phyloP scores from a whole-genome alignment of 2,797 vertebrate species.

The Xenentodon cancila region DNA sequence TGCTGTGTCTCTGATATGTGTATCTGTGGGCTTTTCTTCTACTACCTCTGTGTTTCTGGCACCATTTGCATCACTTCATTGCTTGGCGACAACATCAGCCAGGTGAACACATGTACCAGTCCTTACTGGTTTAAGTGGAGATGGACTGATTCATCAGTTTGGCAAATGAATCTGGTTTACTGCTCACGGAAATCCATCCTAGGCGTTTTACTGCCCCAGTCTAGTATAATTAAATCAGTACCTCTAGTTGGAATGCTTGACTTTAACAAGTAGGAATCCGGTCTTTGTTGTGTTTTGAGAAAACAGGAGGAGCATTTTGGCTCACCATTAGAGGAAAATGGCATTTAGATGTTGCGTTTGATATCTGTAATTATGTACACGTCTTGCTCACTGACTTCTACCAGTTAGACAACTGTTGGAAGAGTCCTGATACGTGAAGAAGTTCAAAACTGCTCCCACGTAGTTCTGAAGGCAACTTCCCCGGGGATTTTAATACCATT shows the following conservation, averaged over 20 bases:
- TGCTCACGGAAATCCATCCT: neutral
- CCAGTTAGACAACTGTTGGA: slow-evolving; percentile 12
- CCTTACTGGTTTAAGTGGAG: too few relatives aligned
- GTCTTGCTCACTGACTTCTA: slow-evolving; percentile 10
- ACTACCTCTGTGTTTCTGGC: slow-evolving; percentile 8
- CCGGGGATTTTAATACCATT: neutral
- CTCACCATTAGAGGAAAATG: slow-evolving; percentile 18
- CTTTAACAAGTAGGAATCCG: slow-evolving; percentile 22
- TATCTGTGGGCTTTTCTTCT: slow-evolving; percentile 13
- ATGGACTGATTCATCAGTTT: neutral
- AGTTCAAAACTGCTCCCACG: neutral
- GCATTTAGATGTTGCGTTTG: too few relatives aligned
- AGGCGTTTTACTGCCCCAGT: neutral
- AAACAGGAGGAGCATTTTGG: slow-evolving; percentile 29
- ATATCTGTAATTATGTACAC: too few relatives aligned
- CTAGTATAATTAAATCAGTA: neutral
- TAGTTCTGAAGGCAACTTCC: neutral
- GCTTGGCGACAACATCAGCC: slow-evolving; percentile 10
- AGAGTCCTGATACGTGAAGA: neutral
- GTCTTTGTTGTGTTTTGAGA: slow-evolving; percentile 41
- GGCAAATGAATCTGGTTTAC: too few relatives aligned
- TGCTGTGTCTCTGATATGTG: slow-evolving; percentile 28
- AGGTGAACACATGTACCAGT: neutral
- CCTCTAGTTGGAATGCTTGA: slow-evolving; percentile 16
- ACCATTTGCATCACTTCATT: neutral